phyloP scores from a whole-genome alignment of 2,113 vertebrate species.

The Sialia sialis region DNA sequence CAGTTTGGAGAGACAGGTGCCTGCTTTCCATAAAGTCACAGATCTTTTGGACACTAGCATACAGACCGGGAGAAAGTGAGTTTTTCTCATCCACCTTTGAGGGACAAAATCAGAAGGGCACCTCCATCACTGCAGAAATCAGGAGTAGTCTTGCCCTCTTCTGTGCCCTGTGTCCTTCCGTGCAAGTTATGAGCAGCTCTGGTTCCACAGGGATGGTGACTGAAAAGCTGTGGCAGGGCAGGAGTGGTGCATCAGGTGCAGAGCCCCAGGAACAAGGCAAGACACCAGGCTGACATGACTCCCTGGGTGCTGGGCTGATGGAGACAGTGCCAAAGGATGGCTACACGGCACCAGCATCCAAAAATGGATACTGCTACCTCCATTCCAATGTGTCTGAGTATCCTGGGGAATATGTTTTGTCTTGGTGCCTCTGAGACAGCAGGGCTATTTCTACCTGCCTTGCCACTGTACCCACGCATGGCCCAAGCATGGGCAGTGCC shows the following conservation, averaged over 20 bases:
- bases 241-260: not conserved
- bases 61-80: fast-evolving
- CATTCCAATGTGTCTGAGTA: not conserved
- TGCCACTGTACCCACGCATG: fast-evolving
- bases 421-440: not conserved
- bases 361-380: not conserved
- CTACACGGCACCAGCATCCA: not conserved
- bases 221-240: not conserved
- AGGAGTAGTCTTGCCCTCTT: not conserved
- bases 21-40: not conserved
- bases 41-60: not conserved
- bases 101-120: not conserved
- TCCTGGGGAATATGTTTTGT: fast-evolving
- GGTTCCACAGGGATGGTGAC: not conserved
- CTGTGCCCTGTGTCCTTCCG: not conserved
- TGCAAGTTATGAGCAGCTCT: not conserved
- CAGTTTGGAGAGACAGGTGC: not conserved
- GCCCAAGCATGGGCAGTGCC: not conserved
- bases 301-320: not conserved
- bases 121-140: not conserved
- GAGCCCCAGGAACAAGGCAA: not conserved
- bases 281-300: not conserved
- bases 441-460: not conserved
- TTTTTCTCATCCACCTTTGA: not conserved
- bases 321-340: not conserved